Evolutionary conservation across 2,113 vertebrate species (phyloP), one percentile per base, ranked within the genome.

Genomic region (Thryonomys swinderianus): DNA sequence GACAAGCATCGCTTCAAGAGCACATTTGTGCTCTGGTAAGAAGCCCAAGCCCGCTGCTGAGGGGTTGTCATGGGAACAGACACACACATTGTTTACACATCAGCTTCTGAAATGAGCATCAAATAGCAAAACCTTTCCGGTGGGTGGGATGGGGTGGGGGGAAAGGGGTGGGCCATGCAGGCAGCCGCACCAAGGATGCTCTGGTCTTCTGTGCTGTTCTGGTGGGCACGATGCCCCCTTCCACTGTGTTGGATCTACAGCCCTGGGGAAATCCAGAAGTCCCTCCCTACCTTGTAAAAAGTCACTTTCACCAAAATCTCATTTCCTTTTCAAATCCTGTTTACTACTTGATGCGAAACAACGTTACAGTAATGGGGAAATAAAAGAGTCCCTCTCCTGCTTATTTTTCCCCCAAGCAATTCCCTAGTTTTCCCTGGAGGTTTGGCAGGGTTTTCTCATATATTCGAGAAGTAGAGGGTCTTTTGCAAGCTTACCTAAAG

Each of bases 31-130:
- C 78, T 71, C 61, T 81, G 85, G 71, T 96, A 55, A 81, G 80
- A 86, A 79, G 69, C 82, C 62, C 71, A 53, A 91, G 82, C 88
- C 81, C 20, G 71, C 42, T 23, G 81, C 84, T 80, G 91, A 71
- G 69, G 59, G 89, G 96, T 92, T 82, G 97, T 83, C 97, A 98
- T 97, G 95, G 96, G 88, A 97, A 97, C 98, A 90, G 80, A 83
- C 80, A 82, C 25, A 92, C 90, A 92, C 93, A 93, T 73, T 67
- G 73, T 78, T 84, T 76, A 88, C 69, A 81, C 85, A 57, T 59
- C 91, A 93, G 91, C 86, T 95, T 96, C 88, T 78, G 93, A 91
- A 78, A 85, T 9, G 69, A 85, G 91, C 87, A 59, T 34, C 62
- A 83, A 95, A 73, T 87, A 69, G 84, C 80, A 93, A 88, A 92